phyloP scores from a whole-genome alignment of 2,113 vertebrate genomes.

The Coryphaenoides rupestris region DNA sequence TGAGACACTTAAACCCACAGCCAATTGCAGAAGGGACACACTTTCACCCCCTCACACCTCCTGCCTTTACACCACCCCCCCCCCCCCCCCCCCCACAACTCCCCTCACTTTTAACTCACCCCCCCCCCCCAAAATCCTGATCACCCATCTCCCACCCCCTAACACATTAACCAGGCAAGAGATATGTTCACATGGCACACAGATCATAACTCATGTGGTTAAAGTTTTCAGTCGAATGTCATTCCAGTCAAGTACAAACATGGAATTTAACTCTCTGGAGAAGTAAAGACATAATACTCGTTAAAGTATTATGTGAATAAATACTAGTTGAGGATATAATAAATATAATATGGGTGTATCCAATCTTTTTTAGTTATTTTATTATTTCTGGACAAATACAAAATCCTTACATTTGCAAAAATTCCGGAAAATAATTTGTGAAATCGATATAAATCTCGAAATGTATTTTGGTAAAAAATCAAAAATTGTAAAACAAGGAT shows the following conservation, averaged over 20 bases:
- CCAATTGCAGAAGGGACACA: conserved; percentile 77
- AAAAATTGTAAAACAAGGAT: too few relatives aligned
- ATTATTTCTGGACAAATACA: too few relatives aligned
- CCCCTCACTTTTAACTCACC: conserved; percentile 43
- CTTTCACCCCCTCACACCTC: conserved; percentile 56
- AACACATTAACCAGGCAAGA: conserved; percentile 53
- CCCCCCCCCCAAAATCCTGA: conserved; percentile 19
- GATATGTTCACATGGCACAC: conserved; percentile 30
- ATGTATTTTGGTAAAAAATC: too few relatives aligned
- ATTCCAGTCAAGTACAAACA: not conserved
- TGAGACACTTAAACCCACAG: conserved; percentile 72
- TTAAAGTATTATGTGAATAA: too few relatives aligned
- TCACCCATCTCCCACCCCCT: conserved; percentile 21
- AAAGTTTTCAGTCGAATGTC: conserved; percentile 3
- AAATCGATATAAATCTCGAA: too few relatives aligned
- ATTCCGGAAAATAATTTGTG: too few relatives aligned
- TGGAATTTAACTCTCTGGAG: not conserved
- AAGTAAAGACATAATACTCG: too few relatives aligned
- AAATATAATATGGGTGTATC: too few relatives aligned
- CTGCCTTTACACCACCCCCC: conserved; percentile 27
- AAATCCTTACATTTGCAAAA: too few relatives aligned
- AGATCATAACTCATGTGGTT: conserved; percentile 13
- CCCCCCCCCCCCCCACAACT: conserved; percentile 48
- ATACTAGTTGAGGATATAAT: too few relatives aligned
- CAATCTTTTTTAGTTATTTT: too few relatives aligned